Percentiles rank a stretch among this genome's conserved stretches.
Evolutionary conservation across 1,140 invertebrate genomes (phyloP).

Genomic region (Chrysomallon squamiferum): DNA sequence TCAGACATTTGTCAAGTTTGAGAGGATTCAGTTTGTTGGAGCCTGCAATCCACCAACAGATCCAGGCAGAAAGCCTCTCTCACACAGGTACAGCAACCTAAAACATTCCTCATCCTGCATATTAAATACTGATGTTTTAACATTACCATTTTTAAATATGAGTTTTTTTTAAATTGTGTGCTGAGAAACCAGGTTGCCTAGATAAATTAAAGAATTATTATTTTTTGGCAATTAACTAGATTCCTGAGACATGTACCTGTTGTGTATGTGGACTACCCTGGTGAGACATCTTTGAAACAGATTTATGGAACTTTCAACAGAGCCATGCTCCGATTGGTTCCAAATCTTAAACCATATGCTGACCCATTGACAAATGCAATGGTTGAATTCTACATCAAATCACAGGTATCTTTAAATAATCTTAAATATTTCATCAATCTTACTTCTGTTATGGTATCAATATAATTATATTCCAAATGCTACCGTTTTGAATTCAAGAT

Average conservation of each 20-base stretch:
- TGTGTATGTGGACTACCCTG: conserved; percentile 99
- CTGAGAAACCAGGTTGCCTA: neutral
- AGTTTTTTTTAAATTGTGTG: neutral
- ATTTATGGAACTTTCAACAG: conserved; percentile 98
- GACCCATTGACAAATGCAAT: conserved; percentile 98
- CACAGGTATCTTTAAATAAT: conserved; percentile 71
- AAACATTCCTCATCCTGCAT: too few species aligned
- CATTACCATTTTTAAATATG: neutral
- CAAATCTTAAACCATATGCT: conserved; percentile 87
- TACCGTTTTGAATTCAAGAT: too few species aligned
- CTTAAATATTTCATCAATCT: too few species aligned
- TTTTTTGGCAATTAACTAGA: conserved; percentile 28
- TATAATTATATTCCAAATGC: too few species aligned
- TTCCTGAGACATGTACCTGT: conserved; percentile 93
- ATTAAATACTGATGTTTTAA: too few species aligned
- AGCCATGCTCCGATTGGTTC: conserved; percentile 94
- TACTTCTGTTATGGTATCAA: too few species aligned
- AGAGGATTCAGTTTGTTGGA: conserved; percentile 99
- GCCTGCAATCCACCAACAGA: conserved; percentile 99
- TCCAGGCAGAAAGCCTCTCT: conserved; percentile 96
- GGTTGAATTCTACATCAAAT: conserved; percentile 97
- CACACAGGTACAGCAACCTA: conserved; percentile 84
- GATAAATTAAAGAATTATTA: neutral
- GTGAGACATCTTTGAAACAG: conserved; percentile 88
- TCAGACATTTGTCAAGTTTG: conserved; percentile 95